Evolutionary conservation across 2,797 vertebrate genomes (phyloP), one percentile per base, ranked within the genome.

Genomic region (Borostomias antarcticus): DNA sequence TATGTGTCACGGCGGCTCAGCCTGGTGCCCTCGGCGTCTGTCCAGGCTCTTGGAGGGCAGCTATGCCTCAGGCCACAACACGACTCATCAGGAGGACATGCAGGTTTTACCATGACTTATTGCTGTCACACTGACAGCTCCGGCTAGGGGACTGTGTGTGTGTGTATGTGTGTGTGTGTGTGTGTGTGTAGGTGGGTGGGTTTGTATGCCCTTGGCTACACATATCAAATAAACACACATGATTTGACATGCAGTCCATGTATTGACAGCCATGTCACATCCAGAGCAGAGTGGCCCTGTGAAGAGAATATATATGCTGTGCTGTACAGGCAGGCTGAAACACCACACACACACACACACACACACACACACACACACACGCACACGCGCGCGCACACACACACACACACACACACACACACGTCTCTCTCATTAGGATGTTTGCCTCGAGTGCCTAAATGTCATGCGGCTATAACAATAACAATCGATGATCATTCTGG

Each of bases 111-210:
- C 53, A 56, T 56, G 53, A n/a, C 10, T 56, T 29, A 56, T 11
- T 30, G 17, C 5, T 7, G 17, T n/a, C 53, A 56, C 29, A 50
- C 47, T 32, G 29, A 26, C 28, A 54, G 29, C 11, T 25, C 51
- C 6, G 15, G 29, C 28, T 30, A n/a, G 29, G 32, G 8, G 19
- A 8, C 33, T 4, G 30, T 37, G 19, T 58, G 8, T 21, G 30
- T n/a, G 28, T 35, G 29, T 57, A 19, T 58, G 56, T 58, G 56
- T 53, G 51, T 26, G 51, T 53, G 25, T 47, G 43, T 47, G 43
- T 47, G 43, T 47, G 43, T 47, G 43, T 11, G 43, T 8, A 11
- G 13, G 35, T 8, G 35, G 13, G 32, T 35, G 19, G 21, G 19
- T 45, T 45, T 45, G 15, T 53, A 26, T 53, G 11, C 51, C 26